Conservation (phyloP, 2,113 vertebrate genomes). For the Furnarius figulus region DNA sequence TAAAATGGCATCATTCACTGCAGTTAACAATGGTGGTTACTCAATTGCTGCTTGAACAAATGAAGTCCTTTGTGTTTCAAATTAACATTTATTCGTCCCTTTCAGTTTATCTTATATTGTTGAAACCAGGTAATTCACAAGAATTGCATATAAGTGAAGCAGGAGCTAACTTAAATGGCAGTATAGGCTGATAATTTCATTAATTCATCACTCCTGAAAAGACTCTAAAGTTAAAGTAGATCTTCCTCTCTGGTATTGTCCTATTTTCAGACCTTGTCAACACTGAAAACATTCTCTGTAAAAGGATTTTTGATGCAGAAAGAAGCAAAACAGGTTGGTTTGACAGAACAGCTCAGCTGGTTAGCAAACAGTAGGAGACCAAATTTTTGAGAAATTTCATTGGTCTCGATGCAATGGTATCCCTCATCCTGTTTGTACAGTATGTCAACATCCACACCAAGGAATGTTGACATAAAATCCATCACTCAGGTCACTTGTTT, state of each 20-base stretch:
- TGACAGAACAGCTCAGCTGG: not conserved
- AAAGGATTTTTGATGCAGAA: not conserved
- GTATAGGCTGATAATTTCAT: not conserved
- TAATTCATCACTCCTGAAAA: conserved; percentile 32
- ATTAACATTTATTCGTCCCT: not conserved
- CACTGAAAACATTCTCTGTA: conserved; percentile 4
- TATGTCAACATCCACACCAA: not conserved
- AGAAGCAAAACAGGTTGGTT: not conserved
- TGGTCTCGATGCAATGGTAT: not conserved
- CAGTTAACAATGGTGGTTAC: not conserved
- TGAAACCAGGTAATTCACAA: conserved; percentile 38
- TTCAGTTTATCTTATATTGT: conserved; percentile 10
- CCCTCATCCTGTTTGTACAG: conserved; percentile 7
- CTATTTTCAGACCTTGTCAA: conserved; percentile 2
- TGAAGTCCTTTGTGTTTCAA: not conserved
- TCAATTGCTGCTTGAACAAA: not conserved
- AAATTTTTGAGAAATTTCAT: not conserved
- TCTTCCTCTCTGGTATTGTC: not conserved
- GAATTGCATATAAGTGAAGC: conserved; percentile 3
- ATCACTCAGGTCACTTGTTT: not conserved
- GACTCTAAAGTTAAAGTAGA: conserved; percentile 5
- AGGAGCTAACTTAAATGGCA: conserved; percentile 1
- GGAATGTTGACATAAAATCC: not conserved
- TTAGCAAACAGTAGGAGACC: not conserved
- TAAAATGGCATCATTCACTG: not conserved